These are phyloP conservation scores for Acrossocheilus wenchowensis DNA, from an alignment of 2,797 vertebrate species.

Conservation along the genomic window DNA sequence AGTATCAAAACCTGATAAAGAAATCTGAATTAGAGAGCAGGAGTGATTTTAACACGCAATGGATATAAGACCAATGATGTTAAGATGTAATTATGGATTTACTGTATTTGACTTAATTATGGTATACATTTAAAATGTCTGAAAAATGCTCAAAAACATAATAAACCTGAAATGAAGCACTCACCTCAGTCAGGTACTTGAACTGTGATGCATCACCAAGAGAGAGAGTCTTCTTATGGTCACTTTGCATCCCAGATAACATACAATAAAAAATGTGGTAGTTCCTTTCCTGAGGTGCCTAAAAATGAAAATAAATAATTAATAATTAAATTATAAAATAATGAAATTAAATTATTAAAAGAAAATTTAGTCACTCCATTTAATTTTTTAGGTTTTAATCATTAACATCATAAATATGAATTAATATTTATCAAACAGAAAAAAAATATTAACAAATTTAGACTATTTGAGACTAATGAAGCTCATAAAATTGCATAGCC, in stretches of 20 bases:
- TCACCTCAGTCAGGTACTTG: conserved; percentile 87
- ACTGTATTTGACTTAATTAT: neutral
- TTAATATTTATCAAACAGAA: neutral
- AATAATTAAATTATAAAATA: neutral
- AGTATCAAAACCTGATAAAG: neutral
- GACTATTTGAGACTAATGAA: neutral
- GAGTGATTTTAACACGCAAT: neutral
- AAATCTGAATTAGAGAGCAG: neutral
- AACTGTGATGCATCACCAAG: conserved; percentile 85
- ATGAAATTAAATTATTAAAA: neutral
- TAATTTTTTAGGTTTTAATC: neutral
- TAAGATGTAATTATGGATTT: neutral
- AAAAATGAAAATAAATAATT: neutral
- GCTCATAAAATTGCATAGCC: neutral
- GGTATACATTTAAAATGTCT: neutral
- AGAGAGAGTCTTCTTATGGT: conserved; percentile 84
- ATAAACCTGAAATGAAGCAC: neutral
- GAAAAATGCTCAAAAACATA: neutral
- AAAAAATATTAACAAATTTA: neutral
- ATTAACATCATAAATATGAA: neutral
- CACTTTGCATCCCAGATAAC: conserved; percentile 84
- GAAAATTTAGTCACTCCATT: neutral
- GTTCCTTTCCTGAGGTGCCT: conserved; percentile 90
- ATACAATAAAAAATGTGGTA: conserved; percentile 97
- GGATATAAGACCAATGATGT: neutral